phyloP scores from a whole-genome alignment of 1,140 invertebrate species.

The Gryon sp. region DNA sequence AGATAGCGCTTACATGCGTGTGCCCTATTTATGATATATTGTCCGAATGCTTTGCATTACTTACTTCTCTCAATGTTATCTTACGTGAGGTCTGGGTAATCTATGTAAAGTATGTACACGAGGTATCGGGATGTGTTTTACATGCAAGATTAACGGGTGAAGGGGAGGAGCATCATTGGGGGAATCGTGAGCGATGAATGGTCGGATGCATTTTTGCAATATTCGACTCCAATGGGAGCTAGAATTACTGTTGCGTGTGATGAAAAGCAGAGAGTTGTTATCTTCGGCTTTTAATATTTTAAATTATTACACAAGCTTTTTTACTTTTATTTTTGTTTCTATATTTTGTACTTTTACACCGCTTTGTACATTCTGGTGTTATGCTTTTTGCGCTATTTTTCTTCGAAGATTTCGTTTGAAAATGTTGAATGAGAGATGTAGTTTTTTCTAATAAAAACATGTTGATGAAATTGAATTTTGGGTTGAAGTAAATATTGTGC shows the following conservation, averaged over 20 bases:
- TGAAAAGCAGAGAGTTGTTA: conserved; percentile 12
- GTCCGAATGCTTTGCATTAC: conserved; percentile 54
- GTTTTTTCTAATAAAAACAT: too few species aligned
- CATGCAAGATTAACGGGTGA: conserved; percentile 40
- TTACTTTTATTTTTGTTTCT: background rate
- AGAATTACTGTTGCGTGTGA: conserved; percentile 22
- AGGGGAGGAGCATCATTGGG: too few species aligned
- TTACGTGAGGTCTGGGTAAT: conserved; percentile 39
- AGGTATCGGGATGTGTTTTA: conserved; percentile 50
- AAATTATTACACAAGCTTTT: background rate
- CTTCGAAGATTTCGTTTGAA: too few species aligned
- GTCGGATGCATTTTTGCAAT: conserved; percentile 37
- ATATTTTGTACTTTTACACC: too few species aligned
- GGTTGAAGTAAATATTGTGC: too few species aligned
- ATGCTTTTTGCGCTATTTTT: too few species aligned
- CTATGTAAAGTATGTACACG: conserved; percentile 43
- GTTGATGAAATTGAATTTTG: too few species aligned
- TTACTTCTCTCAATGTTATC: conserved; percentile 59
- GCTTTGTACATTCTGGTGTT: too few species aligned
- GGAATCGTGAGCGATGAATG: conserved; percentile 12
- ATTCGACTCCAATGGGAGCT: conserved; percentile 3
- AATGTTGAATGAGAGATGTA: too few species aligned
- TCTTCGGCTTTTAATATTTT: background rate
- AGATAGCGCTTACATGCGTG: conserved; percentile 52
- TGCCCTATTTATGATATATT: conserved; percentile 57